phyloP scores from a whole-genome alignment of 2,113 vertebrate genomes.

The Tragelaphus scriptus region DNA sequence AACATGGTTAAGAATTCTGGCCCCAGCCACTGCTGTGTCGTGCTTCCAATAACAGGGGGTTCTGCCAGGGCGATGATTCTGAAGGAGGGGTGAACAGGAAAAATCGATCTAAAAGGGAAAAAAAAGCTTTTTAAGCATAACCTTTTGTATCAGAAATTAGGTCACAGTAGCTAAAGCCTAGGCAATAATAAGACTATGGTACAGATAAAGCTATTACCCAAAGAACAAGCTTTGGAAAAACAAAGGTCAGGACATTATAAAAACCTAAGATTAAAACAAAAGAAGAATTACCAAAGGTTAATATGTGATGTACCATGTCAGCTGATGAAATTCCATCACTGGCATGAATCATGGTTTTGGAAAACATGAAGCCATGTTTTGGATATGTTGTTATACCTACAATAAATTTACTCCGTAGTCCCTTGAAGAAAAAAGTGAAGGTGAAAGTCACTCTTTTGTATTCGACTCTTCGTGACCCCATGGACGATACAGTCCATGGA shows the following conservation, averaged over 20 bases:
- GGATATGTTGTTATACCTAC: neutral
- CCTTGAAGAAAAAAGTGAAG: neutral
- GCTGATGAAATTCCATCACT: neutral
- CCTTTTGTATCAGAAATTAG: neutral
- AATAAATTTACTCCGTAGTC: neutral
- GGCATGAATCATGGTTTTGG: neutral
- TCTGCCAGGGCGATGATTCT: constrained; percentile 94
- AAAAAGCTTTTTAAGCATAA: neutral
- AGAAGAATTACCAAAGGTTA: neutral
- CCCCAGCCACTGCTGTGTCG: constrained; percentile 92
- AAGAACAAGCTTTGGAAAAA: neutral
- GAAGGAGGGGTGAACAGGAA: constrained; percentile 94
- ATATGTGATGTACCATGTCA: neutral
- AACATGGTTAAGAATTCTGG: constrained; percentile 96
- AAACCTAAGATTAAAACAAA: constrained; percentile 10
- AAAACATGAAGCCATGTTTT: neutral
- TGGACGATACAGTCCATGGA: neutral
- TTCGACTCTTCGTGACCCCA: rapidly evolving
- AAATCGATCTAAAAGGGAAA: constrained; percentile 83
- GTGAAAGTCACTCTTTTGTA: neutral
- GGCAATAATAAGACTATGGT: neutral
- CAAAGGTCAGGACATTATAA: neutral
- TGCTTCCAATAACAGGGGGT: constrained; percentile 87
- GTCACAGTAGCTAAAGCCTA: neutral
- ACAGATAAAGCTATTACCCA: neutral